Evolutionary conservation across 2,888 invertebrate genomes (phyloP).

Genomic region (Salpingus planirostris): DNA sequence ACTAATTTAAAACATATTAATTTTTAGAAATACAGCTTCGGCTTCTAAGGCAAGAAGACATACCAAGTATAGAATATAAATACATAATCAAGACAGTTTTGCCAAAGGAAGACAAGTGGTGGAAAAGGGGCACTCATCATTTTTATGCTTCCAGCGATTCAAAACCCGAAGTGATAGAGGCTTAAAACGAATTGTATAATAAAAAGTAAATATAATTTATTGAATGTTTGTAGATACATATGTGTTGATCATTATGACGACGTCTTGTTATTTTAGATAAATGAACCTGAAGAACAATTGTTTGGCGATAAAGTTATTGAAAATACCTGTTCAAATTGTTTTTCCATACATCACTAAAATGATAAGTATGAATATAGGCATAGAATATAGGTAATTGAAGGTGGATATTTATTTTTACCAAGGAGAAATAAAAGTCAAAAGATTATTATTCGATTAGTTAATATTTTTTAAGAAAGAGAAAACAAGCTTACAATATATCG

Average conservation of each 20-base stretch:
- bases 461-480: conserved; percentile 27
- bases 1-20: too few species aligned
- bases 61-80: conserved; percentile 31
- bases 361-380: too few species aligned
- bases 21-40: too few species aligned
- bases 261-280: too few species aligned
- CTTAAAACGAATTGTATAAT: conserved; percentile 7
- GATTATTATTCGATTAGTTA: conserved; percentile 12
- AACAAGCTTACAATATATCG: conserved; percentile 29
- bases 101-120: conserved; percentile 28
- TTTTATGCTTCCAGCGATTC: conserved; percentile 16
- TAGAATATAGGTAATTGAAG: too few species aligned
- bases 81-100: conserved; percentile 25
- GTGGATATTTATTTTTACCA: too few species aligned
- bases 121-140: conserved; percentile 33
- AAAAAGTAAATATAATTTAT: conserved; percentile 1
- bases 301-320: too few species aligned
- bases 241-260: background rate
- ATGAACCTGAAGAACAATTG: too few species aligned
- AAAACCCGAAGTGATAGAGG: conserved; percentile 14
- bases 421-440: conserved; percentile 1
- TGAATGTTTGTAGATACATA: background rate
- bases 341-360: too few species aligned
- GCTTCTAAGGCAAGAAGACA: conserved; percentile 15
- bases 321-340: too few species aligned